phyloP scores from a whole-genome alignment of 2,888 invertebrate genomes.

The Heliconius ismenius region DNA sequence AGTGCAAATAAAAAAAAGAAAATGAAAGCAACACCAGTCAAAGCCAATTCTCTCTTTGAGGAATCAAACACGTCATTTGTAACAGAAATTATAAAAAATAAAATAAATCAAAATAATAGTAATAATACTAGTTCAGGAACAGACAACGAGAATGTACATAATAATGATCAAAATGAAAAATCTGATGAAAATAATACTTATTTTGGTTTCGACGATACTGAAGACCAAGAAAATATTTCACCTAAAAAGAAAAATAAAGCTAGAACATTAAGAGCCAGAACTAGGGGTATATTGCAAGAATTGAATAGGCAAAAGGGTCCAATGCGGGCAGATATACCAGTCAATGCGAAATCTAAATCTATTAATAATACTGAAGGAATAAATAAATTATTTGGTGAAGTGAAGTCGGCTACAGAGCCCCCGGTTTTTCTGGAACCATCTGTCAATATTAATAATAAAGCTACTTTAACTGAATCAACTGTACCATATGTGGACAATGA shows the following conservation, averaged over 20 bases:
- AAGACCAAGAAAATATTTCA: slow-evolving; percentile 70
- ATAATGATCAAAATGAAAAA: slow-evolving; percentile 44
- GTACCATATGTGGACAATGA: slow-evolving; percentile 50
- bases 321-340: slow-evolving; percentile 56
- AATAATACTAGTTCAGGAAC: slow-evolving; percentile 37
- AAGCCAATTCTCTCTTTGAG: slow-evolving; percentile 58
- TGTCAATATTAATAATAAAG: slow-evolving; percentile 44
- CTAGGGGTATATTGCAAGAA: slow-evolving; percentile 62
- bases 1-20: slow-evolving; percentile 64
- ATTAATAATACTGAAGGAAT: slow-evolving; percentile 51
- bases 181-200: slow-evolving; percentile 54
- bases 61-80: slow-evolving; percentile 47
- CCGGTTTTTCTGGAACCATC: slow-evolving; percentile 55
- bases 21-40: slow-evolving; percentile 56
- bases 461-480: slow-evolving; percentile 49
- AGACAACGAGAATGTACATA: slow-evolving; percentile 20
- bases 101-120: slow-evolving; percentile 41
- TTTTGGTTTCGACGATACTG: slow-evolving; percentile 77
- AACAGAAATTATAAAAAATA: slow-evolving; percentile 38
- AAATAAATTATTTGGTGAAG: slow-evolving; percentile 58
- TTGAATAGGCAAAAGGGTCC: slow-evolving; percentile 61
- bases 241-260: slow-evolving; percentile 58
- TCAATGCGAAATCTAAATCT: slow-evolving; percentile 58
- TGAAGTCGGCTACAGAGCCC: slow-evolving; percentile 62
- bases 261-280: slow-evolving; percentile 53